Evolutionary conservation across 2,797 vertebrate species (phyloP).

Genomic region (Gymnodraco acuticeps): DNA sequence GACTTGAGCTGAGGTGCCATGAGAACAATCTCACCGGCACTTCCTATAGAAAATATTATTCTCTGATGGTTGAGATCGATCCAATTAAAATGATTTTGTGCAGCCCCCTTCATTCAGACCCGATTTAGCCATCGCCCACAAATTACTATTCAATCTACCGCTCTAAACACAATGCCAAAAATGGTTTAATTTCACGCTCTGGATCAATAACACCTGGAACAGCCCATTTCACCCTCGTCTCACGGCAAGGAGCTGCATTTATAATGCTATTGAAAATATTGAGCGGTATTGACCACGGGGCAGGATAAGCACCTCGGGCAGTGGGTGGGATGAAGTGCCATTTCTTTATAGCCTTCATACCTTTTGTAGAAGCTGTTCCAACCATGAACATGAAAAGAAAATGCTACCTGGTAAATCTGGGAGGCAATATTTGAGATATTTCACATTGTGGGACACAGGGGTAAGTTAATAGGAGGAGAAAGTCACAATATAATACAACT

Average conservation of each 20-base stretch:
- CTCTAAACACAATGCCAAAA: conserved; percentile 70
- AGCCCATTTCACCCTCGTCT: conserved; percentile 67
- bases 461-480: neutral
- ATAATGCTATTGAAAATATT: conserved; percentile 77
- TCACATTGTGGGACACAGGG: neutral
- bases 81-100: conserved; percentile 63
- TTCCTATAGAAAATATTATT: conserved; percentile 39
- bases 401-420: conserved; percentile 20
- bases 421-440: conserved; percentile 35
- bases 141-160: conserved; percentile 77
- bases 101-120: conserved; percentile 50
- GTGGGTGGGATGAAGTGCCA: conserved; percentile 49
- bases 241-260: conserved; percentile 66
- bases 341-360: conserved; percentile 64
- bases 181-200: conserved; percentile 73
- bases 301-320: conserved; percentile 63
- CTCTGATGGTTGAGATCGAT: conserved; percentile 67
- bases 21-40: conserved; percentile 39
- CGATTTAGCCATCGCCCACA: conserved; percentile 67
- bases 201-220: conserved; percentile 78
- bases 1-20: conserved; percentile 24
- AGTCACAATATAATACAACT: neutral
- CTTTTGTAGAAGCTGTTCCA: conserved; percentile 60
- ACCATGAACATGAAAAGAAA: conserved; percentile 52
- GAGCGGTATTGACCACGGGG: conserved; percentile 72